Evolutionary conservation across 2,113 vertebrate species (phyloP), one percentile per base, ranked within the genome.

Genomic region (Hymenochirus boettgeri): DNA sequence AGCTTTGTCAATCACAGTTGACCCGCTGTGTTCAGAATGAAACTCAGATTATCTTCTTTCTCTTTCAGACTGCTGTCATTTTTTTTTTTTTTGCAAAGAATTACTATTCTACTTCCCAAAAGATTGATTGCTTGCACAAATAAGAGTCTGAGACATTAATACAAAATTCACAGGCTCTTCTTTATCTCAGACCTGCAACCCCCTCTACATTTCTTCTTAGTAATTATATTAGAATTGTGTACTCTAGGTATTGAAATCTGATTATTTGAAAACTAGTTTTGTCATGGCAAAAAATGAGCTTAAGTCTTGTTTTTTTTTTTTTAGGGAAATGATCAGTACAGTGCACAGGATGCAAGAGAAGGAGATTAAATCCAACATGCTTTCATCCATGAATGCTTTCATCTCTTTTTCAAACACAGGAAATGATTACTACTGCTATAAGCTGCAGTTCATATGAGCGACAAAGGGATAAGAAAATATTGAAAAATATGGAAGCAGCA

Each of bases 341-440:
- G 83, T 86, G 83, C 85, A 80, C 83, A 89, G 86, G 83, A 88
- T 89, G 89, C 88, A 87, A 90, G 86, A 85, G 85, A 84, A 84
- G 84, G 85, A 95, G 89, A 95, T 94, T 92, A 93, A 93, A 94
- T 94, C 85, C 89, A 90, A 92, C 84, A 92, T 89, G 88, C 90
- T 93, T 95, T 95, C 90, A 95, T 94, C 91, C 92, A 86, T 90
- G 90, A 91, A 86, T 83, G 88, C 91, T 95, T 94, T 97, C 92
- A 94, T 95, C 90, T 93, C 82, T 89, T 85, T 87, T 88, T 90
- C 87, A 90, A 89, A 89, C 87, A 89, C 80, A 90, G 85, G 86
- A 88, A 88, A 90, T 90, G 88, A 91, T 90, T 89, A 88, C 87
- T 84, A 81, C 79, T 80, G 87, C 85, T 87, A 83, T 88, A 86